These are phyloP conservation scores for Aldabrachelys gigantea DNA, from an alignment of 2,113 vertebrate genomes.

Conservation along the genomic window DNA sequence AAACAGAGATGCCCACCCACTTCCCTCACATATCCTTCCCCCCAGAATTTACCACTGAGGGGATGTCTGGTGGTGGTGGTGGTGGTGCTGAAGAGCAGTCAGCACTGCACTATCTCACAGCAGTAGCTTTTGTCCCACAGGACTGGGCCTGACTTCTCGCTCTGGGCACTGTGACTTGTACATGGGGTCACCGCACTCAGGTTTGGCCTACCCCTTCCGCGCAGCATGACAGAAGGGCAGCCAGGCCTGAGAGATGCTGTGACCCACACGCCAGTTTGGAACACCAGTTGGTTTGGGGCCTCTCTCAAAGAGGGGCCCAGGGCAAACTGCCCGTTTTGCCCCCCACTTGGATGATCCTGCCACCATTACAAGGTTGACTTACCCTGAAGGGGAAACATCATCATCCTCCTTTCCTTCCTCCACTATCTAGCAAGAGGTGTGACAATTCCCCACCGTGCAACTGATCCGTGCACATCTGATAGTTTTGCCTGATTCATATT, in stretches of 20 bases:
- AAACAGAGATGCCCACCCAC: background rate
- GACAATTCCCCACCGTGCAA: conserved; percentile 15
- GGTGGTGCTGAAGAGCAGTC: background rate
- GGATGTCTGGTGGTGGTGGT: background rate
- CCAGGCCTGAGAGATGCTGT: no score
- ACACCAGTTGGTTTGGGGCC: no score
- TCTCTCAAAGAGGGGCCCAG: no score
- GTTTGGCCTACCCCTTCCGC: no score
- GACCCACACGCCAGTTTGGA: no score
- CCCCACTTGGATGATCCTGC: no score
- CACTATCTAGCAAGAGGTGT: background rate
- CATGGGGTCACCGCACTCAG: no score
- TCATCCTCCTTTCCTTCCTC: background rate
- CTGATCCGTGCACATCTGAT: fast-evolving
- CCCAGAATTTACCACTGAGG: no score
- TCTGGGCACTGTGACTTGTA: no score
- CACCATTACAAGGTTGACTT: conserved; percentile 2
- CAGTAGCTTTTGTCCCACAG: background rate
- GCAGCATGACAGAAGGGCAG: no score
- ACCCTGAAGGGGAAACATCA: background rate
- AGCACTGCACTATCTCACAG: background rate
- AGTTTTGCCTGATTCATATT: background rate
- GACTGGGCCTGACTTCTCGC: no score
- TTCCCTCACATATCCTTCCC: background rate
- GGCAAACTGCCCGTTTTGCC: no score